Evolutionary conservation across 2,113 vertebrate genomes (phyloP).

Genomic region (Heteronetta atricapilla): DNA sequence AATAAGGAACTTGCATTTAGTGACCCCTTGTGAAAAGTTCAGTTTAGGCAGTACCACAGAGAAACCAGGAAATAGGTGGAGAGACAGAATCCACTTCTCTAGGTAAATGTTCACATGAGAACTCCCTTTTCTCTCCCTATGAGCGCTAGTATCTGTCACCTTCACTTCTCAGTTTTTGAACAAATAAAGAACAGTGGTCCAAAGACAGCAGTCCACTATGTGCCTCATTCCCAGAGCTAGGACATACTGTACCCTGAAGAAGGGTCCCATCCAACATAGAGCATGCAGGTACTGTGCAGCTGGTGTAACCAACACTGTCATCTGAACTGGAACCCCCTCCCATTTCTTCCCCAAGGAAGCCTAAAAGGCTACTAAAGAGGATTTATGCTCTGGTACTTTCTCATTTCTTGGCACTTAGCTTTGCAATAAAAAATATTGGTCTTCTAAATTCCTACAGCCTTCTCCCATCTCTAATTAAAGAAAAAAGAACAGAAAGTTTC

Average conservation of each 20-base stretch:
- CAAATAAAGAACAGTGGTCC: background rate
- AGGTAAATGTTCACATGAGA: background rate
- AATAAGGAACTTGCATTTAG: background rate
- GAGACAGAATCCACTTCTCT: background rate
- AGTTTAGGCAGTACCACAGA: background rate
- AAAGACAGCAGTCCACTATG: background rate
- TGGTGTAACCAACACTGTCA: background rate
- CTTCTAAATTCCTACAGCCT: background rate
- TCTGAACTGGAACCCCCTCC: background rate
- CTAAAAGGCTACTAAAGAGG: background rate
- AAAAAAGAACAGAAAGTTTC: background rate
- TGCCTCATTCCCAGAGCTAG: background rate
- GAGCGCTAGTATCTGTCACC: background rate
- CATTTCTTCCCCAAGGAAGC: background rate
- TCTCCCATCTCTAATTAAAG: background rate
- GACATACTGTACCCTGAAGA: background rate
- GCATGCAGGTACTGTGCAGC: background rate
- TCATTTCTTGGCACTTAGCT: background rate
- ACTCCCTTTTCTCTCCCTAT: background rate
- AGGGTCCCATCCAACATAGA: background rate
- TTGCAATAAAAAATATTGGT: background rate
- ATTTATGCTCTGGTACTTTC: background rate
- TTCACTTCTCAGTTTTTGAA: background rate
- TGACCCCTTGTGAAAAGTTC: background rate
- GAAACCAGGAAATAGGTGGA: background rate